Conservation (phyloP, 2,113 vertebrate genomes). For the Acrocephalus arundinaceus region DNA sequence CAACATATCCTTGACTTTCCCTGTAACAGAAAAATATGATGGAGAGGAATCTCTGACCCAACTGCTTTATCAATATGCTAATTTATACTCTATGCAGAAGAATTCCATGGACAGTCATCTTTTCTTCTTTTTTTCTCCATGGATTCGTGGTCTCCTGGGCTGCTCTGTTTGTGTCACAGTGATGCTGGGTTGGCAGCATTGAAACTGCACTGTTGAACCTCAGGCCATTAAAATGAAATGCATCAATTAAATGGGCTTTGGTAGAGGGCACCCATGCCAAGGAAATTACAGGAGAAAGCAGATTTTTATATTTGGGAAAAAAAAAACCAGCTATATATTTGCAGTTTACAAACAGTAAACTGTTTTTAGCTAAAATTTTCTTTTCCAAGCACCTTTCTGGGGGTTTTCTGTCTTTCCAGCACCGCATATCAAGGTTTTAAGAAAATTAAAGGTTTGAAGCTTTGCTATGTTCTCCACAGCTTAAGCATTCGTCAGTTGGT, state of each 20-base stretch:
- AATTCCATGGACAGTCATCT: background rate
- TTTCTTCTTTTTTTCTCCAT: background rate
- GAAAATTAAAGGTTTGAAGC: background rate
- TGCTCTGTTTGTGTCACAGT: background rate
- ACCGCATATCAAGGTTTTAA: background rate
- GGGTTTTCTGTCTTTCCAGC: background rate
- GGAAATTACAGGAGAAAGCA: background rate
- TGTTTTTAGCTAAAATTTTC: background rate
- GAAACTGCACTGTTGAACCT: background rate
- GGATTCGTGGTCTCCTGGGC: background rate
- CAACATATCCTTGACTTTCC: background rate
- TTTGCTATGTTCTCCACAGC: background rate
- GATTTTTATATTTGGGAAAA: background rate
- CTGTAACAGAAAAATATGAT: background rate
- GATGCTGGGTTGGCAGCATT: background rate
- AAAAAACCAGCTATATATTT: background rate
- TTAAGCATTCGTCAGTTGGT: background rate
- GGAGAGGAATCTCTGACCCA: background rate
- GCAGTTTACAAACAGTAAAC: background rate
- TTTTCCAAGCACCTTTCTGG: background rate
- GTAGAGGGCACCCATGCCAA: background rate
- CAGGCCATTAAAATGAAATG: background rate
- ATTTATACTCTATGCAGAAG: background rate
- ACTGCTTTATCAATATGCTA: background rate
- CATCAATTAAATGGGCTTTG: background rate